Evolutionary conservation across 2,113 vertebrate genomes (phyloP), one percentile per base, ranked within the genome.

Genomic region (Cryptotis parvus): DNA sequence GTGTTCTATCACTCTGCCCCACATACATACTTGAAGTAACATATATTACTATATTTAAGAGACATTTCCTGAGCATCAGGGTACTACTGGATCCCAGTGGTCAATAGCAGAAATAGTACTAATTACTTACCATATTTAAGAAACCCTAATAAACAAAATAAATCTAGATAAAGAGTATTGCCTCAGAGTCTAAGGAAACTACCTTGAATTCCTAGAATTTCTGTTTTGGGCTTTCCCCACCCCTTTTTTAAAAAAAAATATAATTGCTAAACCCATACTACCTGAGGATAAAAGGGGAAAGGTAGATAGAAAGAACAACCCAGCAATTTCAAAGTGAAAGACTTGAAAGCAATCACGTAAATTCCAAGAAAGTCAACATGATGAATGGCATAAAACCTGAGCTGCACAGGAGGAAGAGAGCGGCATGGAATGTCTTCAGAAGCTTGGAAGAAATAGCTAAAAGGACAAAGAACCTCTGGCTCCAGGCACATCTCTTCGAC

Each of bases 241-340:
- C 61, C 2, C 27, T 84, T 55, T 68, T 93, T 5, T 55, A 12
- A 49, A 49, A 7, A 49, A 12, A 49, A 12, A 49, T 12, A 49
- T 49, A 49, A 49, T 49, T 49, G 45, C 10, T 49, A 49, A 49
- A 6, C 45, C 65, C 37, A 43, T 10, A n/a, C 20, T 52, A 12
- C 39, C 55, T 75, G 89, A 95, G 63, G 90, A 87, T 35, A 68
- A 95, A 89, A 24, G 29, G 4, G 43, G 39, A 61, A 61, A 73
- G 9, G 14, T 33, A 27, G 22, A 95, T 22, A 41, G 45, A 41
- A 41, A 31, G 79, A 77, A 81, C 1, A 29, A 93, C 29, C 6
- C 39, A 86, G 66, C 65, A 69, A 83, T 90, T 87, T 18, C 10
- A 84, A 76, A 87, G 29, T 80, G 52, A 73, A 87, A 76, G 33